phyloP scores from a whole-genome alignment of 2,113 vertebrate species.

The Nannospalax galili region DNA sequence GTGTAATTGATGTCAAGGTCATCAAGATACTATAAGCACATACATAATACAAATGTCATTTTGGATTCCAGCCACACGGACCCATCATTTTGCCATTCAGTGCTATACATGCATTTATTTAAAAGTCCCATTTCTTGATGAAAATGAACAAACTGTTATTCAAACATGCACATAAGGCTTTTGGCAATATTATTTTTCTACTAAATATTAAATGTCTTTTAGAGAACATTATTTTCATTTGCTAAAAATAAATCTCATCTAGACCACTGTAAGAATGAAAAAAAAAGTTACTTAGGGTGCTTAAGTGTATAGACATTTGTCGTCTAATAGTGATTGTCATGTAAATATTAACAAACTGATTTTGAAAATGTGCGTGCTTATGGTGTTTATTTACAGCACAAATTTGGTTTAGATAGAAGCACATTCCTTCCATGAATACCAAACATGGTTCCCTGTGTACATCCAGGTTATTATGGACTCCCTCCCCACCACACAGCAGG shows the following conservation, averaged over 20 bases:
- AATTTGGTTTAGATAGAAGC: background rate
- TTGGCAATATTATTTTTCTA: slow-evolving; percentile 66
- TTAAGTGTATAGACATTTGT: background rate
- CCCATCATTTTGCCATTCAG: slow-evolving; percentile 1
- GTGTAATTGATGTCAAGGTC: slow-evolving; percentile 88
- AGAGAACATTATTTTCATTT: slow-evolving; percentile 67
- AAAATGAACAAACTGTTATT: slow-evolving; percentile 69
- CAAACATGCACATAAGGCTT: slow-evolving; percentile 52
- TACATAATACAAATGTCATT: background rate
- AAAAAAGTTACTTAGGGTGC: too few relatives aligned
- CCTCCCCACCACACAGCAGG: too few relatives aligned
- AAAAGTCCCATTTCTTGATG: slow-evolving; percentile 74
- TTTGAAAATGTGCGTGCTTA: background rate
- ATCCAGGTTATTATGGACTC: background rate
- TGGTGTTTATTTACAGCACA: background rate
- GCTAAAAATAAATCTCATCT: slow-evolving; percentile 82
- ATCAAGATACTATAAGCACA: background rate
- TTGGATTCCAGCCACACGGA: background rate
- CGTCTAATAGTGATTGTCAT: too few relatives aligned
- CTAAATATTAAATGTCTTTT: slow-evolving; percentile 82
- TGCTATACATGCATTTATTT: slow-evolving; percentile 44
- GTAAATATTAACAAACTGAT: background rate
- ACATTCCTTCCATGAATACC: background rate
- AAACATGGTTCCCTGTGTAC: background rate
- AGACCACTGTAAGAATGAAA: slow-evolving; percentile 83